These are phyloP conservation scores for Latheticus oryzae DNA, from an alignment of 2,888 invertebrate genomes.

Conservation along the genomic window DNA sequence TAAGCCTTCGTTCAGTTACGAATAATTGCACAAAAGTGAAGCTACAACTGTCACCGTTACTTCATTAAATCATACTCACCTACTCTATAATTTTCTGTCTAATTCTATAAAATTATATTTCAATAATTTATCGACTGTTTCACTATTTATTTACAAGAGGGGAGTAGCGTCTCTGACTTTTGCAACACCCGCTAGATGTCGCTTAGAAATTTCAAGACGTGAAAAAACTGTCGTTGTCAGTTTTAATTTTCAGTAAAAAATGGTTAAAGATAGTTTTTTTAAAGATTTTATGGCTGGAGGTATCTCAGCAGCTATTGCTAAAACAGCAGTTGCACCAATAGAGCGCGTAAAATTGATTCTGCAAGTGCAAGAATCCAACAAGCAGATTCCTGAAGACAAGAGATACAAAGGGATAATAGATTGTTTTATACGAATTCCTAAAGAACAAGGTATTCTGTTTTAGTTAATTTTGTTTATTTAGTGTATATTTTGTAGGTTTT, in stretches of 20 bases:
- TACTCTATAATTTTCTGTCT: no score
- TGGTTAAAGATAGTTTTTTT: slow-evolving; percentile 10
- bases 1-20: neutral
- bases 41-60: slow-evolving; percentile 1
- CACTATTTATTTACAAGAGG: no score
- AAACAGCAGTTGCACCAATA: slow-evolving; percentile 23
- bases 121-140: no score
- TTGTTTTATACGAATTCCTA: slow-evolving; percentile 72
- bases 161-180: no score
- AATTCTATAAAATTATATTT: no score
- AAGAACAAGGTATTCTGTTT: slow-evolving; percentile 71
- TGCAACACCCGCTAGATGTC: slow-evolving; percentile 7
- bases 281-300: slow-evolving; percentile 27
- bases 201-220: neutral
- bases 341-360: slow-evolving; percentile 27
- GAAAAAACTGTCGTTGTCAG: slow-evolving; percentile 2
- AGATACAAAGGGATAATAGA: slow-evolving; percentile 27
- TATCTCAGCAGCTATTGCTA: slow-evolving; percentile 19
- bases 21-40: neutral
- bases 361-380: slow-evolving; percentile 24
- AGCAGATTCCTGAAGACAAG: slow-evolving; percentile 20
- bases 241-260: slow-evolving; percentile 2
- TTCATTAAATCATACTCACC: neutral
- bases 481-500: slow-evolving; percentile 60
- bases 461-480: slow-evolving; percentile 4